Evolutionary conservation across 1,140 invertebrate species (phyloP).

Genomic region (Odontomachus brunneus): DNA sequence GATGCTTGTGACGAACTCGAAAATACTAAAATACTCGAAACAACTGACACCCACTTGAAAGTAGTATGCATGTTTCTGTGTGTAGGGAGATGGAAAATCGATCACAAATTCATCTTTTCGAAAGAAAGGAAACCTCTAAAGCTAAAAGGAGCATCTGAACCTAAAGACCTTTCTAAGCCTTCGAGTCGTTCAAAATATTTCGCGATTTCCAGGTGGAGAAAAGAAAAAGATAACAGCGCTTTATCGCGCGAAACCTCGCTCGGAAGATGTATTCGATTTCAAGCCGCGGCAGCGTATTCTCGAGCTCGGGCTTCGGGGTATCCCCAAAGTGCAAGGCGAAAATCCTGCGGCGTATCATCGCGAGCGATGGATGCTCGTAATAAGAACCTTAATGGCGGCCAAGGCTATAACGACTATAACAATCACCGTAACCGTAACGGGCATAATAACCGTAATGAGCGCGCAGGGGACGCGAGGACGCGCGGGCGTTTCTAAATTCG

Average conservation of each 20-base stretch:
- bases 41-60: too few relatives aligned
- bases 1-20: too few relatives aligned
- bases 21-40: too few relatives aligned
- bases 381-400: constrained; percentile 68
- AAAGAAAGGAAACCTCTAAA: background rate
- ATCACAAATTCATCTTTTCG: background rate
- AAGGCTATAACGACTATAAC: constrained; percentile 64
- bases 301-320: background rate
- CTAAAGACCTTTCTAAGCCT: too few relatives aligned
- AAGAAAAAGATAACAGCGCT: constrained; percentile 20
- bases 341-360: constrained; percentile 24
- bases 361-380: constrained; percentile 63
- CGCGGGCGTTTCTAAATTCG: constrained; percentile 45
- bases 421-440: constrained; percentile 72
- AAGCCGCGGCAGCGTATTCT: constrained; percentile 14
- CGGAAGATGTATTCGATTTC: constrained; percentile 47
- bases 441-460: constrained; percentile 72
- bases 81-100: too few relatives aligned
- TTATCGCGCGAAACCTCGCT: constrained; percentile 49
- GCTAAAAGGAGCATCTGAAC: too few relatives aligned
- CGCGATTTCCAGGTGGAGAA: background rate
- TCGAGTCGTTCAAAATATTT: background rate
- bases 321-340: background rate
- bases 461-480: constrained; percentile 54
- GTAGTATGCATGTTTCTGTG: too few relatives aligned